Evolutionary conservation across 37 sponge, comb jelly and placozoan genomes (phyloP).

Genomic region (Axinella damicornis): DNA sequence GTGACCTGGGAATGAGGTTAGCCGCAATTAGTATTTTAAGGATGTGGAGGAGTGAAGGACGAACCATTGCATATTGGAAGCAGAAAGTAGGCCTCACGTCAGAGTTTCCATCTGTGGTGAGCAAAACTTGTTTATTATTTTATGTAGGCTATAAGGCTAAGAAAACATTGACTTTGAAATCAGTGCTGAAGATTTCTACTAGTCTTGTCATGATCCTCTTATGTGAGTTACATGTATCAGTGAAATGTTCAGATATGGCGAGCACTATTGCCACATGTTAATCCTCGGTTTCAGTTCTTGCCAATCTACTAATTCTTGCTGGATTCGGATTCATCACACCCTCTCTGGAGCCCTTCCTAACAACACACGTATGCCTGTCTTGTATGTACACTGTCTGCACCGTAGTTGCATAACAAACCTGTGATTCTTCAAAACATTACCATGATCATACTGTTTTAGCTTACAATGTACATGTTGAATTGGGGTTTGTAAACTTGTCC

Average conservation of each 20-base stretch:
- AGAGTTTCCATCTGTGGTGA: too few relatives aligned
- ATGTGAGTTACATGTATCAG: conserved; percentile 10
- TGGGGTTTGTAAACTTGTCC: too few relatives aligned
- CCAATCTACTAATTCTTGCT: conserved; percentile 22
- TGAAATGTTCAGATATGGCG: background rate
- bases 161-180: background rate
- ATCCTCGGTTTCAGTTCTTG: conserved; percentile 25
- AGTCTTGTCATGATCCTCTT: conserved; percentile 30
- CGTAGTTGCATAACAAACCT: too few relatives aligned
- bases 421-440: too few relatives aligned
- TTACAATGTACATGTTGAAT: too few relatives aligned
- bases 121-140: background rate
- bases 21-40: too few relatives aligned
- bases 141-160: background rate
- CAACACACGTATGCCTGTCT: too few relatives aligned
- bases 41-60: too few relatives aligned
- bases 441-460: too few relatives aligned
- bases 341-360: conserved; percentile 45
- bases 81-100: too few relatives aligned
- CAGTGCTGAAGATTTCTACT: conserved; percentile 8
- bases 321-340: conserved; percentile 52
- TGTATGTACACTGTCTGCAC: too few relatives aligned
- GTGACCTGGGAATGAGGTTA: background rate
- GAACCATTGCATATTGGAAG: too few relatives aligned
- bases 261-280: background rate